Evolutionary conservation across 2,113 vertebrate genomes (phyloP).

Genomic region (Rhinopithecus roxellana): DNA sequence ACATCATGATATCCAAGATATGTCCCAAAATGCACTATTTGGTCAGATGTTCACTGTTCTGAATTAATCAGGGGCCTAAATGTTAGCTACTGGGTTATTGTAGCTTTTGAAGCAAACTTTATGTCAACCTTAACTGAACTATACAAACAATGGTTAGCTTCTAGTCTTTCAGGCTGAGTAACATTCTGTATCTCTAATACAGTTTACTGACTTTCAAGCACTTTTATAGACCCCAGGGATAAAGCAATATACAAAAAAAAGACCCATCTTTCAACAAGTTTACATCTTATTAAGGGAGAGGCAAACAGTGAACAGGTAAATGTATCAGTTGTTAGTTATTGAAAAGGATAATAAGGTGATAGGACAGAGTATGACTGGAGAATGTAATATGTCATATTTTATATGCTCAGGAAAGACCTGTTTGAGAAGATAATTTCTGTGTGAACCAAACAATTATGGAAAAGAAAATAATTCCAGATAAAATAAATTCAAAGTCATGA

Average conservation of each 20-base stretch:
- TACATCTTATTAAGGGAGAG: neutral
- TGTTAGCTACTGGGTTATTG: neutral
- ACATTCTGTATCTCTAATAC: neutral
- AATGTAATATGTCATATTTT: neutral
- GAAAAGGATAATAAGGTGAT: neutral
- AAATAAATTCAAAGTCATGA: neutral
- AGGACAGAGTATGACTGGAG: neutral
- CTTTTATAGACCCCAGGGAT: neutral
- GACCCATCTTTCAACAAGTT: neutral
- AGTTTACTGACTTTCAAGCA: neutral
- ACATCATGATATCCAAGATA: neutral
- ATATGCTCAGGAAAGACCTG: neutral
- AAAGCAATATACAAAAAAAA: slow-evolving; percentile 28
- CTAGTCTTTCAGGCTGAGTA: neutral
- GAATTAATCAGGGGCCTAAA: neutral
- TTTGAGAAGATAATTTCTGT: neutral
- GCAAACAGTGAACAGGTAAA: neutral
- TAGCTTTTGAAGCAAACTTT: neutral
- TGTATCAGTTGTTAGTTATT: neutral
- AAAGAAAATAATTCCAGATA: neutral
- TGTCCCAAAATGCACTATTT: neutral
- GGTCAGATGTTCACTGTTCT: neutral
- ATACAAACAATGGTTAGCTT: neutral
- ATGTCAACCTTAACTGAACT: neutral
- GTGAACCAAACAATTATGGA: neutral